These are phyloP conservation scores for Cryptomyrus ogoouensis DNA, from an alignment of 2,113 vertebrate species.

Conservation along the genomic window DNA sequence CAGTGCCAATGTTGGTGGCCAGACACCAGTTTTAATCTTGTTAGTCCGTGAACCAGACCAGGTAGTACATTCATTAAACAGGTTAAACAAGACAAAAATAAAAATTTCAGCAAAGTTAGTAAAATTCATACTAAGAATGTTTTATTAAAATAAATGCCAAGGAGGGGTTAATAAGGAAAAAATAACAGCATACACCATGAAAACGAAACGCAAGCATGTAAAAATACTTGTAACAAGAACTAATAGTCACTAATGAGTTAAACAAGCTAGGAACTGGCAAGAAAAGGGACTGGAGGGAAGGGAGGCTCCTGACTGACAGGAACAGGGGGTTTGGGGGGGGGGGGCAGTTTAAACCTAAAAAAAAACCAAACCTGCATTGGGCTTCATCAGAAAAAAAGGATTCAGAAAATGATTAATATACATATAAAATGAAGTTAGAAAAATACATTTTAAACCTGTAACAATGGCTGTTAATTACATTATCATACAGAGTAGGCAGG, in stretches of 20 bases:
- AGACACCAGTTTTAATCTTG: constrained; percentile 65
- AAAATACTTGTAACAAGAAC: constrained; percentile 75
- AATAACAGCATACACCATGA: constrained; percentile 78
- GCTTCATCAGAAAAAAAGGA: constrained; percentile 53
- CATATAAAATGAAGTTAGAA: constrained; percentile 83
- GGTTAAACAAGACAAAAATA: constrained; percentile 69
- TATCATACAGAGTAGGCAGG: constrained; percentile 76
- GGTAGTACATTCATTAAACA: constrained; percentile 69
- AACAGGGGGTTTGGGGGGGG: constrained; percentile 52
- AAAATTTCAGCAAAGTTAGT: constrained; percentile 77
- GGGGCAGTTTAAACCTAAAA: constrained; percentile 5
- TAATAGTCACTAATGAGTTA: constrained; percentile 74
- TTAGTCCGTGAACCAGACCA: constrained; percentile 75
- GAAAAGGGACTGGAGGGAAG: constrained; percentile 61
- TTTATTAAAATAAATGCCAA: constrained; percentile 82
- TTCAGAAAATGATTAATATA: constrained; percentile 68
- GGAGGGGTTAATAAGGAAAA: constrained; percentile 71
- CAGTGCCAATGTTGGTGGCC: constrained; percentile 36
- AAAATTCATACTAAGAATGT: constrained; percentile 81
- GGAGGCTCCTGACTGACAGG: constrained; percentile 63
- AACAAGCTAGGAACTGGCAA: constrained; percentile 69
- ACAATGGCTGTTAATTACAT: constrained; percentile 81
- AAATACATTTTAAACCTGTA: constrained; percentile 84
- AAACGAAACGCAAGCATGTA: constrained; percentile 80
- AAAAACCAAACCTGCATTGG: constrained; percentile 45